These are phyloP conservation scores for Mormyrus proboscirostris DNA, from an alignment of 2,797 vertebrate species.

Conservation along the genomic window DNA sequence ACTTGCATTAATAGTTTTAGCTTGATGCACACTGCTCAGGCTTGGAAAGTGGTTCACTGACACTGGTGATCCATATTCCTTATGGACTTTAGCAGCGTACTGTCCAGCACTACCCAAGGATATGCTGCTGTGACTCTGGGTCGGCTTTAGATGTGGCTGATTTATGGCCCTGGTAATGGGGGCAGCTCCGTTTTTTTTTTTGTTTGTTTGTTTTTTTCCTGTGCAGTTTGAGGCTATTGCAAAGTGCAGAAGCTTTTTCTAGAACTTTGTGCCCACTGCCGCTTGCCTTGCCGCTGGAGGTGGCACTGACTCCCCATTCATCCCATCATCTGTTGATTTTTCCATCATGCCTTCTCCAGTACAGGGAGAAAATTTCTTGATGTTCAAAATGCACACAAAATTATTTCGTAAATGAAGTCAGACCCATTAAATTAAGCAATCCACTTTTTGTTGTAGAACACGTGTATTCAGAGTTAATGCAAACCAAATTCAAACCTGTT, in stretches of 20 bases:
- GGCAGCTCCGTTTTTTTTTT: background rate
- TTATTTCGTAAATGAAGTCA: background rate
- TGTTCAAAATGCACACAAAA: background rate
- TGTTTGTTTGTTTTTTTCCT: background rate
- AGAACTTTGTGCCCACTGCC: background rate
- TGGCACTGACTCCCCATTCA: background rate
- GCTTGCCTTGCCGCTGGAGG: background rate
- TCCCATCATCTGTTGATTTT: background rate
- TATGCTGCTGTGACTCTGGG: background rate
- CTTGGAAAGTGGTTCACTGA: background rate
- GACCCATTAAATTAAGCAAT: background rate
- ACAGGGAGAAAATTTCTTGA: background rate
- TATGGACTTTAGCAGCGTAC: background rate
- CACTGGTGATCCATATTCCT: background rate
- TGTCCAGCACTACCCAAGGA: background rate
- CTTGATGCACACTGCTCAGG: background rate
- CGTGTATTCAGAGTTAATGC: background rate
- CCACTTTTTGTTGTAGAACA: background rate
- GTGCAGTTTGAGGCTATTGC: background rate
- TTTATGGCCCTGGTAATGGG: background rate
- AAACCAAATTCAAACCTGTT: background rate
- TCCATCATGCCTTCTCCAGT: background rate
- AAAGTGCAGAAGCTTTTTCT: background rate
- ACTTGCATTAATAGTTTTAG: background rate
- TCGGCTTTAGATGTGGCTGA: background rate